phyloP scores from a whole-genome alignment of 2,797 vertebrate species.

The Distichodus sexfasciatus region DNA sequence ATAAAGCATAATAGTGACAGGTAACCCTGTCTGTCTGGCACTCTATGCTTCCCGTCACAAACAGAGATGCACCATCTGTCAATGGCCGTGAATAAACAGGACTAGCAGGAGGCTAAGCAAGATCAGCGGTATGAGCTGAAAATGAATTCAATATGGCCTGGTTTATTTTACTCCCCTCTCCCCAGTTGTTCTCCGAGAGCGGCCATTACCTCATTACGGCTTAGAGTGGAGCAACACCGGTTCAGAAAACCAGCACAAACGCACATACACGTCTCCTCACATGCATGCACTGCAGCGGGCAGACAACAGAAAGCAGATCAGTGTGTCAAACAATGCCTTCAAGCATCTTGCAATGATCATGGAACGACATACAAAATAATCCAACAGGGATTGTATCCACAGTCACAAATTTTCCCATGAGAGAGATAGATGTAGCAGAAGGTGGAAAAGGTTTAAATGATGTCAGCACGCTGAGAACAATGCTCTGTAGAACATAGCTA shows the following conservation, averaged over 20 bases:
- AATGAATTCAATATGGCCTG: conserved; percentile 60
- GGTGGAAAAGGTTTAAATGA: not conserved
- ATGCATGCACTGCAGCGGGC: conserved; percentile 40
- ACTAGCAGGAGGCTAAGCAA: conserved; percentile 55
- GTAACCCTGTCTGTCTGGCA: conserved; percentile 28
- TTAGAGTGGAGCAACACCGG: conserved; percentile 28
- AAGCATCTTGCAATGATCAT: conserved; percentile 46
- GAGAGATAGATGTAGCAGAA: not conserved
- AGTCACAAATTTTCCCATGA: conserved; percentile 4
- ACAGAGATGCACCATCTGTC: conserved; percentile 53
- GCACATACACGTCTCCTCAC: conserved; percentile 12
- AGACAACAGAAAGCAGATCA: conserved; percentile 49
- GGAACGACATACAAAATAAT: conserved; percentile 32
- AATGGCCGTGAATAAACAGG: conserved; percentile 54
- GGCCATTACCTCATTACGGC: conserved; percentile 40
- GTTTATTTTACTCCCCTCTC: conserved; percentile 32
- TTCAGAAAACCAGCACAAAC: conserved; percentile 25
- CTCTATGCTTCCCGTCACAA: conserved; percentile 33
- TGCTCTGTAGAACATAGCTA: conserved; percentile 20
- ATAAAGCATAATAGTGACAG: conserved; percentile 6
- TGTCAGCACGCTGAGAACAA: conserved; percentile 31
- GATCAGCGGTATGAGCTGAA: conserved; percentile 44
- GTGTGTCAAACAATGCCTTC: conserved; percentile 47
- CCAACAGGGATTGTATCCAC: conserved; percentile 28
- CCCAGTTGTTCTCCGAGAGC: conserved; percentile 22